phyloP scores from a whole-genome alignment of 2,888 invertebrate genomes.

The Pachymerium ferrugineum region DNA sequence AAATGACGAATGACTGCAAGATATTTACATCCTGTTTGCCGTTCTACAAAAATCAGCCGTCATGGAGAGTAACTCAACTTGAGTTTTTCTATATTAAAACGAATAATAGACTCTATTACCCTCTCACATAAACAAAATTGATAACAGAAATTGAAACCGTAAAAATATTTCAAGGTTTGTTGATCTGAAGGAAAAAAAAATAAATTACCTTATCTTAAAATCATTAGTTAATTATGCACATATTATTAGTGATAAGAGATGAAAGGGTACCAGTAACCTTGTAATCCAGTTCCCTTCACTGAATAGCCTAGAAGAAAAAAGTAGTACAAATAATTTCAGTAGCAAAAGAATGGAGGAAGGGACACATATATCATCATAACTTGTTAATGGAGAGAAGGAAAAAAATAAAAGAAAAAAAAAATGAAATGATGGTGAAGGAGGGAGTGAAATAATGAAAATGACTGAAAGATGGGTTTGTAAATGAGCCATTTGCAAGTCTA shows the following conservation, averaged over 20 bases:
- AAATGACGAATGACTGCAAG: no score
- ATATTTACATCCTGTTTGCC: no score
- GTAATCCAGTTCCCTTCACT: constrained; percentile 1
- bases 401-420: no score
- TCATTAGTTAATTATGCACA: no score
- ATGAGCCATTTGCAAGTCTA: constrained; percentile 24
- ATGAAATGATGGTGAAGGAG: background rate
- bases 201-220: no score
- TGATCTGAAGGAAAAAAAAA: background rate
- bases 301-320: background rate
- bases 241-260: background rate
- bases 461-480: constrained; percentile 27
- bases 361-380: constrained; percentile 18
- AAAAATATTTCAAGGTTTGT: background rate
- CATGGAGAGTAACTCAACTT: no score
- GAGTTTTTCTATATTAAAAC: no score
- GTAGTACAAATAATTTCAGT: background rate
- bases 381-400: constrained; percentile 4
- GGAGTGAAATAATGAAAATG: constrained; percentile 27
- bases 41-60: no score
- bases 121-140: no score
- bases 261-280: background rate
- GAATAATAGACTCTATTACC: no score
- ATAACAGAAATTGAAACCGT: no score
- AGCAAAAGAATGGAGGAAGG: constrained; percentile 21